Base-by-base conservation (phyloP, 2,113 vertebrate genomes). In the Anguilla rostrata region DNA sequence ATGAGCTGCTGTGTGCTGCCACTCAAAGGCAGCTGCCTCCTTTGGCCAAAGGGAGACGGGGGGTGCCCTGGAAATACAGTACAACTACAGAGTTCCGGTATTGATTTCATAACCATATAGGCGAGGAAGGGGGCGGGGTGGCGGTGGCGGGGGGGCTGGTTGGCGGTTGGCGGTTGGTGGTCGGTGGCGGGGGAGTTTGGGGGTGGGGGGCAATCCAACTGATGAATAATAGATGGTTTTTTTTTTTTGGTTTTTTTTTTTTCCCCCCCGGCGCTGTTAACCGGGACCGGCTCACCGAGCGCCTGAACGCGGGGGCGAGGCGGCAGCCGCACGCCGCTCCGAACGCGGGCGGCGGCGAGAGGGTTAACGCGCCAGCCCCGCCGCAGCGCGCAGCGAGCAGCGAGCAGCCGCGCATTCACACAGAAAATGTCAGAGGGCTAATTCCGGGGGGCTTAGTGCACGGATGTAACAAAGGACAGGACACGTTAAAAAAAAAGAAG, bases 181-280 rank as follows among this genome's bases (percentile, higher is more conserved):
- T 5, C 34, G 71, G 18, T 5, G 80, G 39, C 16, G 60, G 18
- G 75, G n/a, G 41, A 2, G 3, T 46, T 66, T 78, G 8, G 75
- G 29, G 79, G 12, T 18, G 63, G 66, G 78, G 29, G 39, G 43
- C 53, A 6, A 34, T 75, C 81, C 53, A 81, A 53, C 43, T 87
- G 81, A 89, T 89, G 84, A 89, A 89, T 89, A 87, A 89, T 87
- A 86, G 86, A 89, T 89, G 79, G 39, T 75, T 66, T 66, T 66
- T 66, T 56, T 56, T 56, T 56, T 56, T 56, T 56, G 6, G 6
- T 56, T 56, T 56, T 56, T 56, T 56, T 56, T 56, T 56, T n/a
- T n/a, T n/a, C n/a, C n/a, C 3, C 1, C 15, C 60, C 85, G 60
- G 78, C 75, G 43, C 80, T 57, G 41, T 18, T 40, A 49, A 46